Evolutionary conservation across 2,797 vertebrate species (phyloP), one percentile per base, ranked within the genome.

Genomic region (Phrynocephalus guinanensis): DNA sequence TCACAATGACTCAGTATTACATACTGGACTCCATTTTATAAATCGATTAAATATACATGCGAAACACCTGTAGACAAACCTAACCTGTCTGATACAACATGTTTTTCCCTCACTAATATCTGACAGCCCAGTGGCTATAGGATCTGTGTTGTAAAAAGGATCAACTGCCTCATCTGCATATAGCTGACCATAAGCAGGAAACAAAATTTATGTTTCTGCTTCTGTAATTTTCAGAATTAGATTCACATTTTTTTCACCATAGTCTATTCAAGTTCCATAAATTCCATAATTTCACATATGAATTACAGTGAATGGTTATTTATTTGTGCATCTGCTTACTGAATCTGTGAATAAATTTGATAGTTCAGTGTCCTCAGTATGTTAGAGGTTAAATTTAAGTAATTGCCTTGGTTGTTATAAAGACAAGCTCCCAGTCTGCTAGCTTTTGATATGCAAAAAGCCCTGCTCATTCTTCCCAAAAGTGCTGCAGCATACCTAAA

Each of bases 371-470:
- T 6, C 1, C 16, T 80, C n/a, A 3, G 73, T 73, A 71, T 68
- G 77, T 0, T 48, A 90, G n/a, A 18, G 91, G 70, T 83, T 78
- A 22, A 87, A 82, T 78, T 79, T 93, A 77, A 67, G 5, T 80
- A 68, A 30, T 86, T 52, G 87, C 15, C 56, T 70, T 44, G 84
- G 24, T n/a, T 84, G 77, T 77, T 84, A 78, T 20, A 50, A 73
- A 89, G 30, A 88, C 16, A 30, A 90, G 79, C 67, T 84, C 87
- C 87, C 13, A 81, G 87, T 88, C 92, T 86, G 83, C 63, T 88
- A 44, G 52, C 73, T 92, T 88, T 81, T 84, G n/a, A 90, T 91
- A 91, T 81, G 26, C 44, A 84, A 78, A 92, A 85, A n/a, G 83
- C 8, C 38, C 48, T 82, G 78, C 48, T 67, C 81, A 85, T 82